A percentile compares a stretch with the other conserved stretches of the same genome.
phyloP scores from a whole-genome alignment of 2,888 invertebrate genomes.

The Drosophila flavopinicola region DNA sequence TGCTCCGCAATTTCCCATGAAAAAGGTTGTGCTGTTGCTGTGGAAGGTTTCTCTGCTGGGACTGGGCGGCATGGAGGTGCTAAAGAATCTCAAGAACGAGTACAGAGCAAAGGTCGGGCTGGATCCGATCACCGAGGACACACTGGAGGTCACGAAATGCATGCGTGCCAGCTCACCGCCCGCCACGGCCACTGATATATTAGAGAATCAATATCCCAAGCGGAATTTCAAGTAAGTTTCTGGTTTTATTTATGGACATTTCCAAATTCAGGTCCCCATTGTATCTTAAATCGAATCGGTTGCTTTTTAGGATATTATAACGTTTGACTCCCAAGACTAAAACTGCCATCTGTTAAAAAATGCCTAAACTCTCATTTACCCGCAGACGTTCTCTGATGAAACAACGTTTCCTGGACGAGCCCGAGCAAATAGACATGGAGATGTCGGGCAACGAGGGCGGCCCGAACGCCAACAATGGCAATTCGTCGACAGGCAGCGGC shows the following conservation, averaged over 20 bases:
- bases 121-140: conserved; percentile 94
- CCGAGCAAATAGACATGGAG: conserved; percentile 90
- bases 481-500: conserved; percentile 43
- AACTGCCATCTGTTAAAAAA: not conserved
- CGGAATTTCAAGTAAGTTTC: conserved; percentile 88
- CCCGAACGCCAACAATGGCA: conserved; percentile 66
- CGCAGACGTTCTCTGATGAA: conserved; percentile 89
- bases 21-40: conserved; percentile 96
- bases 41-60: conserved; percentile 98
- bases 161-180: conserved; percentile 99
- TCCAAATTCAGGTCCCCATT: no score
- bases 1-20: conserved; percentile 99
- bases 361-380: not conserved
- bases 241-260: not conserved
- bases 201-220: conserved; percentile 93
- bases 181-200: conserved; percentile 94
- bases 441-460: conserved; percentile 85
- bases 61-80: conserved; percentile 94
- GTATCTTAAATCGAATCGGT: no score
- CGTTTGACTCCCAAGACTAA: no score
- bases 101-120: conserved; percentile 90
- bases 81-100: conserved; percentile 90
- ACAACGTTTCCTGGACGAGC: conserved; percentile 95
- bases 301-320: no score
- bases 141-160: conserved; percentile 95